These are phyloP conservation scores for Mastomys coucha DNA, from an alignment of 2,113 vertebrate genomes.

Conservation along the genomic window DNA sequence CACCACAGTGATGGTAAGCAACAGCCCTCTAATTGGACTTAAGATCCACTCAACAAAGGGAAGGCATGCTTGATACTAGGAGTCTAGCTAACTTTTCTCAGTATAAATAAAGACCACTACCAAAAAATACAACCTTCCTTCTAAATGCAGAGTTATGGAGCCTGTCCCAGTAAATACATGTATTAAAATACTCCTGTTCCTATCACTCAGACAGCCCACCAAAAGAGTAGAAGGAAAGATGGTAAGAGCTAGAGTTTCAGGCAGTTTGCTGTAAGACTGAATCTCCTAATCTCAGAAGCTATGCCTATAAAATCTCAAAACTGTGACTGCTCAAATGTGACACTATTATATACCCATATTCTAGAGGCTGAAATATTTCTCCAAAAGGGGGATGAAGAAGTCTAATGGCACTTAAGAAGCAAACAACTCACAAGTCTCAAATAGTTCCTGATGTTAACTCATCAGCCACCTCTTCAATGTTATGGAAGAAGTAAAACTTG, in stretches of 20 bases:
- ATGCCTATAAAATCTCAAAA: neutral
- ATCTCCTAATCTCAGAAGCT: neutral
- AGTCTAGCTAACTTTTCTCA: neutral
- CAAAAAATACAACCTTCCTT: neutral
- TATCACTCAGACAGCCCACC: neutral
- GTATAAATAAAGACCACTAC: neutral
- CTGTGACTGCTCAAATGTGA: neutral
- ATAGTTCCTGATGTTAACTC: neutral
- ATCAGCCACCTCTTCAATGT: neutral
- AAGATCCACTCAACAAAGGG: neutral
- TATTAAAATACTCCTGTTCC: neutral
- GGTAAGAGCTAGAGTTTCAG: neutral
- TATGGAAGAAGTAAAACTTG: neutral
- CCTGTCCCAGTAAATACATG: neutral
- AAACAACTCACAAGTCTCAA: neutral
- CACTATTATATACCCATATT: neutral
- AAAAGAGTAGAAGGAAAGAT: neutral
- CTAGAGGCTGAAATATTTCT: neutral
- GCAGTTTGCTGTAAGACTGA: neutral
- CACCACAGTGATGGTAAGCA: neutral
- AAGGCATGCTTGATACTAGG: neutral
- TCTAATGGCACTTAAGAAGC: neutral
- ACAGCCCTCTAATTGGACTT: neutral
- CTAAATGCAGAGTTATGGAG: neutral
- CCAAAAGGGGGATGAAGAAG: neutral